A percentile compares a stretch with the other conserved stretches of the same genome.
These are phyloP conservation scores for Acanthurus tractus DNA, from an alignment of 2,797 vertebrate genomes.

Conservation along the genomic window DNA sequence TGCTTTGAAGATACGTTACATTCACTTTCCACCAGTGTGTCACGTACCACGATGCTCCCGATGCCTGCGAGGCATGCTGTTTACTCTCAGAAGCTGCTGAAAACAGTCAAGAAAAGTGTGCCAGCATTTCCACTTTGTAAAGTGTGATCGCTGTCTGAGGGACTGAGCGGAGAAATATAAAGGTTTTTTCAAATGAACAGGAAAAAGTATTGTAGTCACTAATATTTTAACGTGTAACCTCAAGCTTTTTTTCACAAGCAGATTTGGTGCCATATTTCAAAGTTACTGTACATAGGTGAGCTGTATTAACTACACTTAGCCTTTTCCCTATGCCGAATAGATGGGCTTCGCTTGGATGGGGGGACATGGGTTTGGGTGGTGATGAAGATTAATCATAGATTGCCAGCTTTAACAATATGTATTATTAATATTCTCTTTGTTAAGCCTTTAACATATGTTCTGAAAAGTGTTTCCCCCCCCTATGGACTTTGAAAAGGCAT, in stretches of 20 bases:
- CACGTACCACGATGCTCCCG: conserved; percentile 57
- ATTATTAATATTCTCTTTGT: conserved; percentile 83
- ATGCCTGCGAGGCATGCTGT: conserved; percentile 56
- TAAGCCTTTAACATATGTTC: conserved; percentile 77
- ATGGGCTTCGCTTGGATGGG: conserved; percentile 61
- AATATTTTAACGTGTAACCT: conserved; percentile 74
- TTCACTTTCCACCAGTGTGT: conserved; percentile 71
- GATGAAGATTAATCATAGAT: conserved; percentile 79
- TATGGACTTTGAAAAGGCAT: conserved; percentile 86
- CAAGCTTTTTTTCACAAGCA: conserved; percentile 76
- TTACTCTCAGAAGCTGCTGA: conserved; percentile 62
- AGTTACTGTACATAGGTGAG: conserved; percentile 85
- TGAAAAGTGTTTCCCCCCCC: conserved; percentile 60
- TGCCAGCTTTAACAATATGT: conserved; percentile 82
- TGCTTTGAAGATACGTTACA: conserved; percentile 51
- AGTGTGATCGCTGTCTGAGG: conserved; percentile 46
- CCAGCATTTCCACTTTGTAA: conserved; percentile 55
- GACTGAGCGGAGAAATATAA: conserved; percentile 54
- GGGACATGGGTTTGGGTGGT: conserved; percentile 56
- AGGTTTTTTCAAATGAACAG: conserved; percentile 54
- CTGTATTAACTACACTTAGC: conserved; percentile 71
- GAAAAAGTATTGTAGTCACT: conserved; percentile 67
- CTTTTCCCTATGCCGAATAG: conserved; percentile 66
- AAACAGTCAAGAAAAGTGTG: conserved; percentile 43
- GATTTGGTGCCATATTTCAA: conserved; percentile 82